Conservation (phyloP, 2,888 invertebrate genomes). For the Spialia ferax region DNA sequence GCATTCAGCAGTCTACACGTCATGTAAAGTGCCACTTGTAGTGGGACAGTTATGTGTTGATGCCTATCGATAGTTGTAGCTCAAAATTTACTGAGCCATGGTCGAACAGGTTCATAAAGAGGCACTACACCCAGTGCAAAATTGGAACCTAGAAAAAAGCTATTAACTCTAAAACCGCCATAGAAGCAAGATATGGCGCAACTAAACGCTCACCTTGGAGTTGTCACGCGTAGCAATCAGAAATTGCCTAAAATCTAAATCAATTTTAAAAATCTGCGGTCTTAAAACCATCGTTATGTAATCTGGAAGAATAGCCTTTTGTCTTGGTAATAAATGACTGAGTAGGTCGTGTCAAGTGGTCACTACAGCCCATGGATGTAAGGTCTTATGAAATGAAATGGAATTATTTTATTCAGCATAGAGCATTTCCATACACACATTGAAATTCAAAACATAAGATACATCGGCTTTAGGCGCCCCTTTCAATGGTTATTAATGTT, state of each 20-base stretch:
- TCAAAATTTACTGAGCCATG: not conserved
- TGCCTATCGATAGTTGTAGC: not conserved
- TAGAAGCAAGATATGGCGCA: conserved; percentile 29
- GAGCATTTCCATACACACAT: too few relatives aligned
- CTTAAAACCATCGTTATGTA: not conserved
- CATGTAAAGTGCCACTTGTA: too few relatives aligned
- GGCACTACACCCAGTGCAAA: not conserved
- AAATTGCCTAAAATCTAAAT: conserved; percentile 20
- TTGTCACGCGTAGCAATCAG: conserved; percentile 31
- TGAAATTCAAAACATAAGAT: too few relatives aligned
- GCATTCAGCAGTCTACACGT: too few relatives aligned
- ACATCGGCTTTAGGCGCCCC: too few relatives aligned
- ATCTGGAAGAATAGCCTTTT: not conserved
- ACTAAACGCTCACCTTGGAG: conserved; percentile 21
- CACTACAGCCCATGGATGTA: too few relatives aligned
- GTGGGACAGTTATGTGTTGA: too few relatives aligned
- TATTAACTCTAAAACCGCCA: conserved; percentile 34
- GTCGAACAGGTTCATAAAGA: conserved; percentile 3
- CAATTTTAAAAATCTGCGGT: not conserved
- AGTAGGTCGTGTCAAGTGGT: too few relatives aligned
- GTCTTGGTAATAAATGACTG: too few relatives aligned
- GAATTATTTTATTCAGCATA: too few relatives aligned
- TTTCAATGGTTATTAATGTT: too few relatives aligned
- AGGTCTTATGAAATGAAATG: too few relatives aligned
- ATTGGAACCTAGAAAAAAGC: conserved; percentile 30